Evolutionary conservation across 2,797 vertebrate species (phyloP).

Genomic region (Phrynocephalus vlangalii): DNA sequence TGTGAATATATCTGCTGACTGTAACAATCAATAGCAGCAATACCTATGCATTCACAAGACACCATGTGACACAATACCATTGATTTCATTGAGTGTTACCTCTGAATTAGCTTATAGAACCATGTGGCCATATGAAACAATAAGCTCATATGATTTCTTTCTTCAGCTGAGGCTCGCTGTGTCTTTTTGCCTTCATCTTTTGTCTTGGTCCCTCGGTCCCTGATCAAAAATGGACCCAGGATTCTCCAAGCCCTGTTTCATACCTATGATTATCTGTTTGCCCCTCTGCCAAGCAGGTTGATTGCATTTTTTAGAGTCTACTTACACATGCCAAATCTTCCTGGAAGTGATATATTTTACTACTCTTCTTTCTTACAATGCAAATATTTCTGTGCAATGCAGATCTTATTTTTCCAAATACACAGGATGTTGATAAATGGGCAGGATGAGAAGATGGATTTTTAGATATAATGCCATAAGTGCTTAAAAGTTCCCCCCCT

Average conservation of each 20-base stretch:
- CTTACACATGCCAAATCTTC: constrained; percentile 45
- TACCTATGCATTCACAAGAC: not conserved
- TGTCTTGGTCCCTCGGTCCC: not conserved
- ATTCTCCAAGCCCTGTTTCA: constrained; percentile 36
- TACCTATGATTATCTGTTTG: constrained; percentile 10
- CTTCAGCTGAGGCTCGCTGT: not conserved
- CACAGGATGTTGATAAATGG: constrained; percentile 54
- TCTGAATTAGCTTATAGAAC: not conserved
- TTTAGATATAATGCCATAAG: constrained; percentile 64
- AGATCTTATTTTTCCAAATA: constrained; percentile 57
- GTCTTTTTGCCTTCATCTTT: constrained; percentile 31
- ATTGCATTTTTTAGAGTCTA: constrained; percentile 60
- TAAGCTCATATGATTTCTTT: constrained; percentile 33
- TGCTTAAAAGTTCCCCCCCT: constrained; percentile 61
- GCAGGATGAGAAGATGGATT: constrained; percentile 60
- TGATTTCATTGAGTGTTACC: not conserved
- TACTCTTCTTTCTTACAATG: constrained; percentile 67
- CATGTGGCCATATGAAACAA: not conserved
- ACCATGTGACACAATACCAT: not conserved
- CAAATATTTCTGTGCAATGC: constrained; percentile 68
- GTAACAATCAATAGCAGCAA: constrained; percentile 16
- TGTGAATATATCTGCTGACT: constrained; percentile 36
- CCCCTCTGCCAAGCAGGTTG: constrained; percentile 33
- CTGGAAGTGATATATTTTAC: constrained; percentile 46
- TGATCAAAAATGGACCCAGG: constrained; percentile 41